phyloP scores from a whole-genome alignment of 2,113 vertebrate genomes.

The Boulengeromyrus knoepffleri region DNA sequence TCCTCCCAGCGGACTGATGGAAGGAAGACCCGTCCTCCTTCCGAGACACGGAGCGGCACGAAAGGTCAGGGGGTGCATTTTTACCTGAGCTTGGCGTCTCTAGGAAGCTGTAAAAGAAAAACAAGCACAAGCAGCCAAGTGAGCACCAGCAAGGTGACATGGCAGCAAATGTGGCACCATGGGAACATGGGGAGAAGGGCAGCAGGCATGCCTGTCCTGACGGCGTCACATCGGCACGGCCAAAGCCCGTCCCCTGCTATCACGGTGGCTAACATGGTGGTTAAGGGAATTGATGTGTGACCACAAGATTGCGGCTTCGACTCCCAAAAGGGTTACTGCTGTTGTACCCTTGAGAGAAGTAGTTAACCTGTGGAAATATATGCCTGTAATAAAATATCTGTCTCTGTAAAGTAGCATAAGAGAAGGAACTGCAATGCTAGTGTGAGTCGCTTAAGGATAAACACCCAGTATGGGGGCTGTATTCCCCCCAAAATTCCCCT shows the following conservation, averaged over 20 bases:
- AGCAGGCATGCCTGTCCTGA: background rate
- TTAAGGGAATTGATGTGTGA: background rate
- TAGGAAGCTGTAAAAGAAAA: background rate
- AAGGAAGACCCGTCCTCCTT: background rate
- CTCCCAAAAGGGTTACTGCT: background rate
- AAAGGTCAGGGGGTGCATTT: background rate
- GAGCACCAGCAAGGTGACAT: background rate
- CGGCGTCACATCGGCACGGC: background rate
- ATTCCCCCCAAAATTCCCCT: background rate
- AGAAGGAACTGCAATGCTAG: background rate
- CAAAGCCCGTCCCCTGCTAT: background rate
- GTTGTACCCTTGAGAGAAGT: background rate
- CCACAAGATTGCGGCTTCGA: background rate
- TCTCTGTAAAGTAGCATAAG: background rate
- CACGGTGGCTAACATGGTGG: background rate
- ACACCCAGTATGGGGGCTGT: background rate
- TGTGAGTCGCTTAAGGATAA: background rate
- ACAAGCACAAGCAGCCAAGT: background rate
- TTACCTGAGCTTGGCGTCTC: background rate
- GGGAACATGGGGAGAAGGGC: background rate
- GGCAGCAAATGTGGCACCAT: background rate
- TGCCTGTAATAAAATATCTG: background rate
- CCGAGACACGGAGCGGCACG: background rate
- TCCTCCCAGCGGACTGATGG: background rate
- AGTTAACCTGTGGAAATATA: background rate